Base-by-base conservation (phyloP, 2,888 invertebrate species). In the Leptopilina drosophilae region DNA sequence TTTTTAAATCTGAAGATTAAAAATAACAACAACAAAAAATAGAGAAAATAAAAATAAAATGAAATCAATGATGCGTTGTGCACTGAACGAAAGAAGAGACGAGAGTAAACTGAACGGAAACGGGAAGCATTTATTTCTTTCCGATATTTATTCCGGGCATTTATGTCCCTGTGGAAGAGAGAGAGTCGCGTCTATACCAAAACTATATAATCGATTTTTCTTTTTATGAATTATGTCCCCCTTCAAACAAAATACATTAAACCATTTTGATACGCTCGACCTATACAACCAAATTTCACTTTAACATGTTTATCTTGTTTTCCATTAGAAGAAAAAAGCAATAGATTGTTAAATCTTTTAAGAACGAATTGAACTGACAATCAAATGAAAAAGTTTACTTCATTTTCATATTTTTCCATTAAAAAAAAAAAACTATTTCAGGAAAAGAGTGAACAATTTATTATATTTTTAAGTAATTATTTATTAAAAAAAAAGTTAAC, bases 141-240 rank as follows among this genome's bases (percentile, higher is more conserved):
- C 76, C 78, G 77, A 83, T 81, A 82, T 81, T 82, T 84, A 80
- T 81, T 64, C 73, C 77, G 6, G 20, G 67, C 77, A 80, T 83
- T 81, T 81, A 80, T 79, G 67, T 78, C 67, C 40, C 40, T 64
- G 40, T 33, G 33, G 69, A 76, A 80, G 5, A 33, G 65, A 33
- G 65, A 53, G 65, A 42, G 42, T 15, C 49, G 40, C n/a, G 26
- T 49, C 49, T 49, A 49, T 40, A 69, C 78, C 62, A 79, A 76
- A 77, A 59, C 73, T 80, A 73, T 81, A 84, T 81, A 84, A 82
- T 82, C 80, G 81, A 80, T 80, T 78, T 46, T 46, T 46, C 20
- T 46, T 46, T 46, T 79, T 64, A 80, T 78, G 83, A 81, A 64
- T 81, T 80, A 82, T 78, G 79, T 20, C 56, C 56, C 59, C 20